Conservation (phyloP, 2,888 invertebrate species). For the Thelaira solivaga region DNA sequence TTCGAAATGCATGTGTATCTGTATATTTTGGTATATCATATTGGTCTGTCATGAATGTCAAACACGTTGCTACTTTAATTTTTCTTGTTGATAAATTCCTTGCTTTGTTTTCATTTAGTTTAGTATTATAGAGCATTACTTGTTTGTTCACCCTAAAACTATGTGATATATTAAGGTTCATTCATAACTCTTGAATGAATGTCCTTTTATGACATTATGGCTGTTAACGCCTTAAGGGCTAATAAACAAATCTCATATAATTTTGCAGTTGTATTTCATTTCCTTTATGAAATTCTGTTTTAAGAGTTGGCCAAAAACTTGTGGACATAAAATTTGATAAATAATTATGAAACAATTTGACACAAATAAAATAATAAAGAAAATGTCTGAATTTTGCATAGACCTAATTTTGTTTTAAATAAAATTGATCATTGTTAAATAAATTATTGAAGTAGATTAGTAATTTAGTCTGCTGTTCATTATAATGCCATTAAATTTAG, state of each 20-base stretch:
- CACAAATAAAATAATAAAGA: too few relatives aligned
- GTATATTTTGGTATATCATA: neutral
- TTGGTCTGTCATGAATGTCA: constrained; percentile 21
- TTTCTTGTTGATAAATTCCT: neutral
- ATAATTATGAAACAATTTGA: too few relatives aligned
- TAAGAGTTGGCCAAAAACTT: neutral
- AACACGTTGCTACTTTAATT: neutral
- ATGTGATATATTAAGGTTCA: constrained; percentile 31
- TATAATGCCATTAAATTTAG: too few relatives aligned
- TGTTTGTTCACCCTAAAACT: constrained; percentile 1
- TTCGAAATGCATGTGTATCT: neutral
- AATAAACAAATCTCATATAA: constrained; percentile 26
- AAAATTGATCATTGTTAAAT: too few relatives aligned
- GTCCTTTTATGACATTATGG: constrained; percentile 9
- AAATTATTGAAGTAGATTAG: too few relatives aligned
- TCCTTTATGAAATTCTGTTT: neutral
- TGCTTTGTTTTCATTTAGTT: neutral
- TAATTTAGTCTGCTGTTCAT: too few relatives aligned
- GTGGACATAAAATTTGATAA: neutral
- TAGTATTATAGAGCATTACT: neutral
- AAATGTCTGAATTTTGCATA: too few relatives aligned
- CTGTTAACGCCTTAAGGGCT: constrained; percentile 27
- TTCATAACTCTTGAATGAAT: constrained; percentile 37
- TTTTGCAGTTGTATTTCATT: neutral
- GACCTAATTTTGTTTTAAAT: too few relatives aligned